Base-by-base conservation (phyloP, 2,797 vertebrate species). In the Cichlasoma orientale region DNA sequence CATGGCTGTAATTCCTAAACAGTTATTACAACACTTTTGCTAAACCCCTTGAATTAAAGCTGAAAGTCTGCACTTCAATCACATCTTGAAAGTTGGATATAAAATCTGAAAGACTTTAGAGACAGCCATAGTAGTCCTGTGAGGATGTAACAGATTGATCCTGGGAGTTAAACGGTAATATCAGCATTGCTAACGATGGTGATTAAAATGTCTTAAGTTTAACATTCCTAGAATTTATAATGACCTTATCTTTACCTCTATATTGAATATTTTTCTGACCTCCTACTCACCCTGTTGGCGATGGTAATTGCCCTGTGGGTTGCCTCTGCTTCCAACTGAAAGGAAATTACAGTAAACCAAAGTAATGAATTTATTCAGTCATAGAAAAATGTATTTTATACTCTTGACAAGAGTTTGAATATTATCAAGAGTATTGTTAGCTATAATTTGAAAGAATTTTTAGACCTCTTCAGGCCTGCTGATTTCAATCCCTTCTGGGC, bases 401-500 rank as follows among this genome's bases (percentile, higher is more conserved):
- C 3, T 54, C 1, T 16, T 3, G 8, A 76, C n/a, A 2, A 38
- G 38, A 75, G 8, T 61, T 14, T 38, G 6, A 19, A 41, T 61
- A 11, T 44, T 29, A 73, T 58, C 12, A 27, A 55, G 55, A 44
- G 3, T 33, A 9, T 38, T 41, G 10, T 53, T 53, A 21, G 18
- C 52, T 68, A 50, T 68, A 56, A 50, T 57, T 3, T 36, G 9
- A 36, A 25, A n/a, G 27, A 18, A n/a, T 21, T 4, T 75, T 50
- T 86, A 79, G 80, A 99, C 98, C 97, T 99, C 98, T 56, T 99
- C 98, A 0, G 98, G 98, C 75, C 97, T 95, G 92, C 98, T 99
- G 94, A 99, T 98, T 92, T 99, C 98, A 2, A 98, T 98, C 76
- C 98, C 98, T 93, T 99, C 98, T 0, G 98, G 98, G 16, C 98